Evolutionary conservation across 2,888 invertebrate genomes (phyloP).

Genomic region (Chalcis sispes): DNA sequence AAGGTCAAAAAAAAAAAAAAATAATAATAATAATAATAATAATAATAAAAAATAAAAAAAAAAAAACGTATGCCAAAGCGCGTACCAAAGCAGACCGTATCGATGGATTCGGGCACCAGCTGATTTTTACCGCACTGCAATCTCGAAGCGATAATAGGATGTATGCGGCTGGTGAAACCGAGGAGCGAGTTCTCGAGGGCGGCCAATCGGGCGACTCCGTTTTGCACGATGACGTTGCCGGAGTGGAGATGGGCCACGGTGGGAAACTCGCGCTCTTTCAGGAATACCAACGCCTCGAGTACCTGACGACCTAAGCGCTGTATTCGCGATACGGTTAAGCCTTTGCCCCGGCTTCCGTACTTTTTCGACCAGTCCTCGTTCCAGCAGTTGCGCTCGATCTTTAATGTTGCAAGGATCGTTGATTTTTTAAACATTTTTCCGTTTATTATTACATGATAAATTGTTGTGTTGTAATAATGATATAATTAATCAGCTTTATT

Average conservation of each 20-base stretch:
- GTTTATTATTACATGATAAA: too few relatives aligned
- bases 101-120: conserved; percentile 76
- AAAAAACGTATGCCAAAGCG: too few relatives aligned
- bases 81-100: conserved; percentile 85
- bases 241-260: conserved; percentile 91
- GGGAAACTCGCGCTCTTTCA: conserved; percentile 92
- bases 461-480: too few relatives aligned
- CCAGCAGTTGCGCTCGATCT: conserved; percentile 81
- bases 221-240: conserved; percentile 93
- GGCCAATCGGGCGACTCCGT: conserved; percentile 92
- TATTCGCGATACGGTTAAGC: conserved; percentile 87
- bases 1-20: too few relatives aligned
- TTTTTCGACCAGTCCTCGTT: conserved; percentile 88
- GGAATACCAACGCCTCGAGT: conserved; percentile 89
- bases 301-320: conserved; percentile 92
- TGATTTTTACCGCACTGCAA: conserved; percentile 54
- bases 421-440: too few relatives aligned
- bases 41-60: too few relatives aligned
- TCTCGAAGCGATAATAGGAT: conserved; percentile 78
- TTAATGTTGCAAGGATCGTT: too few relatives aligned
- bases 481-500: too few relatives aligned
- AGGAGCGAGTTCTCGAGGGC: conserved; percentile 91
- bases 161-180: conserved; percentile 82
- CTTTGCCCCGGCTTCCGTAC: conserved; percentile 83
- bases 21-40: too few relatives aligned